These are phyloP conservation scores for Seira musarum DNA, from an alignment of 2,888 invertebrate genomes.

Conservation along the genomic window DNA sequence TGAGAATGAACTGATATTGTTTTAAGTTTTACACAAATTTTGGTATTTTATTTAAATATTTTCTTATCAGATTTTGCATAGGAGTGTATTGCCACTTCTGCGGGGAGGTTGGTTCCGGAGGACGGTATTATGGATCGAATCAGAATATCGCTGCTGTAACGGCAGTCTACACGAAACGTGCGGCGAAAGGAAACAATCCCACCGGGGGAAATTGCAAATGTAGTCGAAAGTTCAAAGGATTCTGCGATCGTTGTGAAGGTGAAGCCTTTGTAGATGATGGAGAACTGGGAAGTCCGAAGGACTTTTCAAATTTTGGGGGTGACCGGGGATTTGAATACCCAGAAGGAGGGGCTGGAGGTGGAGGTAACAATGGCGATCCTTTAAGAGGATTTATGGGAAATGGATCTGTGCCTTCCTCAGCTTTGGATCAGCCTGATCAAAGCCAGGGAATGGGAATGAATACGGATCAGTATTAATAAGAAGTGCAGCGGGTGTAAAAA, in stretches of 20 bases:
- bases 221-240: conserved; percentile 56
- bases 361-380: conserved; percentile 10
- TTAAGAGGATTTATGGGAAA: conserved; percentile 32
- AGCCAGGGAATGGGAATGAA: neutral
- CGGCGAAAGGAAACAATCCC: conserved; percentile 10
- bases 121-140: conserved; percentile 44
- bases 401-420: conserved; percentile 22
- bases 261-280: conserved; percentile 57
- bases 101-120: conserved; percentile 31
- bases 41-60: neutral
- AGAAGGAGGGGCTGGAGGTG: conserved; percentile 16
- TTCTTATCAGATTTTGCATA: conserved; percentile 14
- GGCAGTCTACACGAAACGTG: conserved; percentile 31
- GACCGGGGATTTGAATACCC: conserved; percentile 47
- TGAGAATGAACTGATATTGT: neutral
- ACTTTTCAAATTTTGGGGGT: conserved; percentile 53
- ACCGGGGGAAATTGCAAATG: conserved; percentile 47
- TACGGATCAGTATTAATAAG: conserved; percentile 25
- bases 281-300: conserved; percentile 32
- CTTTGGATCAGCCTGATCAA: conserved; percentile 35
- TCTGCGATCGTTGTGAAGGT: conserved; percentile 48
- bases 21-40: neutral
- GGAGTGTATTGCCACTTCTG: conserved; percentile 53
- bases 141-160: conserved; percentile 42
- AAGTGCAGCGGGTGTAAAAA: neutral